Percentiles rank a stretch among this genome's conserved stretches.
phyloP scores from a whole-genome alignment of 92 coral and sea anemone species.

The Epizoanthus scotinus region DNA sequence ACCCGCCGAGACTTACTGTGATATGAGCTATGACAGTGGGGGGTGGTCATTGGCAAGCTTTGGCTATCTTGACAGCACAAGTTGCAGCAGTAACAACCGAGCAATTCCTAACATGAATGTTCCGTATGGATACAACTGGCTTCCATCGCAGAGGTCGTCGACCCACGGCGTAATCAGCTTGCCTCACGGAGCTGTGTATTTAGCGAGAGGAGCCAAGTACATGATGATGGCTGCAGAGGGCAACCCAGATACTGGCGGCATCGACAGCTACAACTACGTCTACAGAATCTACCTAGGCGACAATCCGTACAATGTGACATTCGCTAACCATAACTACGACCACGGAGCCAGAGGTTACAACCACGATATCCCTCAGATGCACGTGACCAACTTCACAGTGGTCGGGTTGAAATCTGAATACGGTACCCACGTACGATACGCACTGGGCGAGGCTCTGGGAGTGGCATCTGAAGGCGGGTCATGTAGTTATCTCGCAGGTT shows the following conservation, averaged over 20 bases:
- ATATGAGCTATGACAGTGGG: slow-evolving; percentile 53
- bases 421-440: slow-evolving; percentile 21
- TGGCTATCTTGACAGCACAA: slow-evolving; percentile 41
- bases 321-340: slow-evolving; percentile 40
- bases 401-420: slow-evolving; percentile 36
- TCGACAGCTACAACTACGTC: slow-evolving; percentile 32
- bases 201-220: slow-evolving; percentile 43
- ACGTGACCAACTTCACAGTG: slow-evolving; percentile 40
- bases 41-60: slow-evolving; percentile 60
- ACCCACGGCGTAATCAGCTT: slow-evolving; percentile 38
- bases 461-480: slow-evolving; percentile 41
- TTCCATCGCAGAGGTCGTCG: slow-evolving; percentile 34
- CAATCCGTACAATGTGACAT: slow-evolving; percentile 28
- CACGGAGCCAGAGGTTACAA: slow-evolving; percentile 32
- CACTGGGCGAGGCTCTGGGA: slow-evolving; percentile 45
- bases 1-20: slow-evolving; percentile 51
- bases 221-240: slow-evolving; percentile 48
- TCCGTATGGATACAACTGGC: slow-evolving; percentile 44
- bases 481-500: slow-evolving; percentile 34
- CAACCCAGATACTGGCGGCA: slow-evolving; percentile 46
- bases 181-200: slow-evolving; percentile 29
- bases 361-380: slow-evolving; percentile 26
- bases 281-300: slow-evolving; percentile 32
- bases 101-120: slow-evolving; percentile 46
- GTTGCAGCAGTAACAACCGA: slow-evolving; percentile 20